Percentiles rank a stretch among this genome's conserved stretches.
These are phyloP conservation scores for human (Homo sapiens) DNA, from an alignment of 2,113 vertebrate genomes.

Conservation along the genomic window DNA sequence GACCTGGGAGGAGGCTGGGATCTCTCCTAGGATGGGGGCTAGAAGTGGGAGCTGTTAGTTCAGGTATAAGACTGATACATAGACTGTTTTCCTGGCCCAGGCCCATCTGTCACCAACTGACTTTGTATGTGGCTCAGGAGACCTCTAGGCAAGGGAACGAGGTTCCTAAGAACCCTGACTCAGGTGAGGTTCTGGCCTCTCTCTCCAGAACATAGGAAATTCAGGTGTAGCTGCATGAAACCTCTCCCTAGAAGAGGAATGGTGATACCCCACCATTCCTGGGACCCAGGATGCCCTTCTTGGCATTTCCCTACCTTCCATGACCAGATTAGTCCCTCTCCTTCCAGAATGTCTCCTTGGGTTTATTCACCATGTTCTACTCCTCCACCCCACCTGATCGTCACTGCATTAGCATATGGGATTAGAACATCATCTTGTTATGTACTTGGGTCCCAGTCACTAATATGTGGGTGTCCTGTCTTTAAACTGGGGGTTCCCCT, in stretches of 20 bases:
- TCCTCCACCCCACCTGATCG: background rate
- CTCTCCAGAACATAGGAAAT: background rate
- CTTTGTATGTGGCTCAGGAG: constrained; percentile 68
- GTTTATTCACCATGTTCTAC: background rate
- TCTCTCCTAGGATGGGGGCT: background rate
- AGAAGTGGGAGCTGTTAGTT: background rate
- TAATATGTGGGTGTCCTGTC: background rate
- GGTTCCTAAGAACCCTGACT: background rate
- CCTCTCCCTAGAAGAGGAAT: background rate
- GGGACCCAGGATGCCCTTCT: background rate
- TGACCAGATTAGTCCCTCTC: background rate
- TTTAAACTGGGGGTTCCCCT: background rate
- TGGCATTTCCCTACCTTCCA: background rate
- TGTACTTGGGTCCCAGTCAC: background rate
- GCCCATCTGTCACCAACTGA: constrained; percentile 68
- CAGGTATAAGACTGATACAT: background rate
- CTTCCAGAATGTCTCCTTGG: background rate
- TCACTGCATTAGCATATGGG: background rate
- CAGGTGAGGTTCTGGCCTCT: constrained; percentile 51
- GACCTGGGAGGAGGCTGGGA: background rate
- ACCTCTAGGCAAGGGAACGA: background rate
- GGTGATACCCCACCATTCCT: too few relatives aligned
- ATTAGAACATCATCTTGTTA: background rate
- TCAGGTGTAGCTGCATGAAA: background rate
- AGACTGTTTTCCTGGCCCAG: constrained; percentile 4